Evolutionary conservation across 1,140 invertebrate species (phyloP), one percentile per base, ranked within the genome.

Genomic region (Bombus impatiens): DNA sequence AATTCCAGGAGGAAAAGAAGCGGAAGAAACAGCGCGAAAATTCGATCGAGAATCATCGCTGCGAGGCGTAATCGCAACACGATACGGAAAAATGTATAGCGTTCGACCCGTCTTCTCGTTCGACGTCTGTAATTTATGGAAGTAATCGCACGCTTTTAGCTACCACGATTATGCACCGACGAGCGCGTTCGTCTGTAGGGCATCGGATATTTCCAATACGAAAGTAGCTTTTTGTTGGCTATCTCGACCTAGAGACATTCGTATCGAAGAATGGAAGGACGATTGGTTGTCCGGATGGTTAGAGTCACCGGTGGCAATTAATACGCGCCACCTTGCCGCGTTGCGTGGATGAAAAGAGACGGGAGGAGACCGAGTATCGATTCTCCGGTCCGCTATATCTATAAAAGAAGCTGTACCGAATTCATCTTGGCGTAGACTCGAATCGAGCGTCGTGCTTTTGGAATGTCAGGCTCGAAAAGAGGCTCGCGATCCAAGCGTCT

Each of bases 311-410:
- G 12, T 28, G 1, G 25, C 37, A 12, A 71, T 71, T 18, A 62
- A 25, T 12, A 12, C 18, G 68, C 25, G 28, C 13, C 28, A n/a
- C 40, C 25, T 42, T 40, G 35, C 4, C 40, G 25, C 40, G 37
- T 28, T 71, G n/a, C 25, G 22, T 57, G 25, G 28, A 78, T 13
- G 28, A 78, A 42, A 53, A 22, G 13, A 35, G 75, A 57, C 70
- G 47, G n/a, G 25, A 37, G n/a, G 76, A 62, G 32, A 35, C 57
- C 37, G 76, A 62, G 28, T 62, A 78, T 78, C 76, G 76, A 78
- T 62, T 78, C 57, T n/a, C 53, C 35, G 37, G 28, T n/a, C 2
- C 25, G 53, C 32, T 59, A 59, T 59, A 59, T 77, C 35, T 37
- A 37, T 40, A 35, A 47, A 57, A 77, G 47, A 77, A 77, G 47